Evolutionary conservation across 2,797 vertebrate species (phyloP), one percentile per base, ranked within the genome.

Genomic region (Typhlichthys eigenmanni): DNA sequence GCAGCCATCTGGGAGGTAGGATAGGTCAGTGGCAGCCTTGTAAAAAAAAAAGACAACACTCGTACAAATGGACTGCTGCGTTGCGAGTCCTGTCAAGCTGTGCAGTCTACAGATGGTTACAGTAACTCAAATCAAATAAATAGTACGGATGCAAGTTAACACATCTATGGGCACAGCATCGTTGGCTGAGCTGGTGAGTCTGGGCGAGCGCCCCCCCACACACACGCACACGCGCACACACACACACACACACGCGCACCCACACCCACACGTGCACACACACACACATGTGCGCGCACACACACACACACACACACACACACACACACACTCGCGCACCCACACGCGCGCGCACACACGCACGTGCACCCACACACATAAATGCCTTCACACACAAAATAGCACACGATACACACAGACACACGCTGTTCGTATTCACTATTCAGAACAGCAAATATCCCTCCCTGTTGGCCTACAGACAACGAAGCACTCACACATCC

Each of bases 401-500:
- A 19, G 19, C 19, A 19, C 43, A 34, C 13, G 34, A 63, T 46
- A 73, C 62, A 76, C 47, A 16, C 12, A 74, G 66, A 71, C 64
- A 71, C 60, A 64, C 29, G 52, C 47, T 66, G 79, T 72, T 74
- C 69, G 74, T 66, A 78, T 72, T 74, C 69, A 75, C 75, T 65
- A 83, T 82, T 83, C 76, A 83, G 67, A 86, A 68, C 76, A 82
- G 78, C 77, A 85, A 83, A 81, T 78, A 78, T 76, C 78, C 66
- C 78, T 85, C 79, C 34, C 86, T 82, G 84, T 68, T 73, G 79
- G 66, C 64, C 74, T 62, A 17, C 76, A 76, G 75, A 86, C 82
- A 86, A 84, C 80, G 79, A 79, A 84, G 84, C 84, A 84, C 72
- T 88, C 83, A 84, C 77, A 86, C 64, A 82, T 80, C 74, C 80